Conservation (phyloP, 2,797 vertebrate species). For the Pyrocephalus nanus region DNA sequence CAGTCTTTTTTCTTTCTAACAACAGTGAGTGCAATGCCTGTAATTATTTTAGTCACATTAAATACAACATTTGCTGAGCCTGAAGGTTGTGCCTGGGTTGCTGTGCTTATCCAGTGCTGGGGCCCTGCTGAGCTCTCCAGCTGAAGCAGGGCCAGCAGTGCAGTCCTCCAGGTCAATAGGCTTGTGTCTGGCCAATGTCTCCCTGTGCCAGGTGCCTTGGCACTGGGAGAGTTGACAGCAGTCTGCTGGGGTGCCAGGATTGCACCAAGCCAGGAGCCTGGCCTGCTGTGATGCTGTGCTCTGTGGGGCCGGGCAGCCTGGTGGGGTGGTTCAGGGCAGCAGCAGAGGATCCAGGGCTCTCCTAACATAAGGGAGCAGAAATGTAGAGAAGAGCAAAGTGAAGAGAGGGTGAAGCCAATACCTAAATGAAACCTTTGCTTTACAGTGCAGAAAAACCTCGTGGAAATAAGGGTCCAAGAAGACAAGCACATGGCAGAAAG, state of each 20-base stretch:
- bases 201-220: background rate
- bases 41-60: background rate
- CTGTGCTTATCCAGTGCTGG: background rate
- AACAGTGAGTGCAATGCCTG: background rate
- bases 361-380: background rate
- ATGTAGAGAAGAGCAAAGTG: rapidly evolving
- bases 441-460: background rate
- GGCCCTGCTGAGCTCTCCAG: background rate
- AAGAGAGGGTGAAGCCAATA: background rate
- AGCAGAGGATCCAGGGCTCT: background rate
- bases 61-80: background rate
- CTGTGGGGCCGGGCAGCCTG: background rate
- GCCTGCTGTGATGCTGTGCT: background rate
- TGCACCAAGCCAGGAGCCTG: background rate
- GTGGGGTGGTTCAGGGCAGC: background rate
- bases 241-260: background rate
- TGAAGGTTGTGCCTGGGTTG: background rate
- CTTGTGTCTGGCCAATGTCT: background rate
- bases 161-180: rapidly evolving
- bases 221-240: background rate
- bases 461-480: background rate
- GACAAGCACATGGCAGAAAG: background rate
- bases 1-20: background rate
- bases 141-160: background rate
- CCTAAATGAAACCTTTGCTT: background rate